phyloP scores from a whole-genome alignment of 2,113 vertebrate species.

The Speoplatyrhinus poulsoni region DNA sequence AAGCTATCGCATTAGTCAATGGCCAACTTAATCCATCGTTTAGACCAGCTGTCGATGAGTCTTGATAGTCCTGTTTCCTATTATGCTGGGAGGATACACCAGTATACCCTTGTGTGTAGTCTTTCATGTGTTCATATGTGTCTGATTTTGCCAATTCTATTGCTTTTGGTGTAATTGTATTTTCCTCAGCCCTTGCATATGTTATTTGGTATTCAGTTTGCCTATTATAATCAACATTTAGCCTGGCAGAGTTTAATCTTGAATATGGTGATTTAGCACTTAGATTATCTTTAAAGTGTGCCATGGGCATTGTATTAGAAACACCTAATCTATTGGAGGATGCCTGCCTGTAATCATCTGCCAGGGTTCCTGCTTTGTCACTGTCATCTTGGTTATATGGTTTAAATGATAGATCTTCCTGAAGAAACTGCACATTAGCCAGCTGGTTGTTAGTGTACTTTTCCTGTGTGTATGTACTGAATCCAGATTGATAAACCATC shows the following conservation, averaged over 20 bases:
- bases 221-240: conserved; percentile 41
- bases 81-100: conserved; percentile 52
- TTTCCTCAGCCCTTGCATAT: conserved; percentile 42
- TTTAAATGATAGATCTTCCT: conserved; percentile 52
- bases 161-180: conserved; percentile 51
- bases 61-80: conserved; percentile 36
- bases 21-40: conserved; percentile 30
- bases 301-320: neutral
- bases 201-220: conserved; percentile 52
- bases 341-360: conserved; percentile 19
- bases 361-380: conserved; percentile 24
- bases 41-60: conserved; percentile 41
- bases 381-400: conserved; percentile 33
- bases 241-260: conserved; percentile 24
- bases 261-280: conserved; percentile 22
- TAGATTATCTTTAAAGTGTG: neutral
- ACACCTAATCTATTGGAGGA: neutral
- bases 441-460: conserved; percentile 41
- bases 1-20: conserved; percentile 57
- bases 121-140: conserved; percentile 49
- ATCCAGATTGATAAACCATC: conserved; percentile 42
- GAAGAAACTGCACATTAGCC: conserved; percentile 58
- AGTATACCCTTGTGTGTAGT: conserved; percentile 49
- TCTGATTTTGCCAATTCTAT: conserved; percentile 43
- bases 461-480: conserved; percentile 49